Evolutionary conservation across 2,888 invertebrate genomes (phyloP), one percentile per base, ranked within the genome.

Genomic region (Pemphredon lugubris): DNA sequence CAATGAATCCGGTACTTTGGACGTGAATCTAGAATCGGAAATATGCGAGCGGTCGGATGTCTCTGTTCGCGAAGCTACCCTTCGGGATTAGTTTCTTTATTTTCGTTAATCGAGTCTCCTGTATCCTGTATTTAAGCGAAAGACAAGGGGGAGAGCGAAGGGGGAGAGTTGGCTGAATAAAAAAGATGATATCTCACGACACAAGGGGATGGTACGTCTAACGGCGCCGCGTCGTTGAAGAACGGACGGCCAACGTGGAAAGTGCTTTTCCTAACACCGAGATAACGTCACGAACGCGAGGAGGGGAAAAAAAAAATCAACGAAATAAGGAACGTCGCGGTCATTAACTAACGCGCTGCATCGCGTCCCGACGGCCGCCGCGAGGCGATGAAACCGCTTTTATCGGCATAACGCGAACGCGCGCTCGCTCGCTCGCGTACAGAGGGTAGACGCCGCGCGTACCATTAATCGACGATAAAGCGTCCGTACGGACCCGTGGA

Each of bases 401-500:
- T 79, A 79, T 79, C 78, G 50, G 66, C 45, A 57, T 71, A 74
- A 74, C 70, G 77, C 60, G 7, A 3, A 26, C 26, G 7, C 26
- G 7, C 26, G 7, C 26, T 26, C 26, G 7, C 26, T 26, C n/a
- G 30, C 45, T 14, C 16, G 34, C 48, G 48, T 40, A 54, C 34
- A 61, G 64, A 58, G 34, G n/a, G 51, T 42, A 50, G n/a, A 65
- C 21, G 61, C 66, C 58, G 73, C 58, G 73, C 70, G 77, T 54
- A 54, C 58, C 82, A 82, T 79, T 79, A 78, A 81, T 82, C 77
- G 82, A 42, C 75, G 82, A 81, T 81, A 81, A 81, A 75, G n/a
- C 47, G 70, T 69, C 50, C 55, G 63, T 61, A 60, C 61, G 65
- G 30, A 34, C 59, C n/a, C 30, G 64, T 48, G 59, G 65, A 77